Evolutionary conservation across 2,797 vertebrate genomes (phyloP).

Genomic region (Rhadinocentrus ornatus): DNA sequence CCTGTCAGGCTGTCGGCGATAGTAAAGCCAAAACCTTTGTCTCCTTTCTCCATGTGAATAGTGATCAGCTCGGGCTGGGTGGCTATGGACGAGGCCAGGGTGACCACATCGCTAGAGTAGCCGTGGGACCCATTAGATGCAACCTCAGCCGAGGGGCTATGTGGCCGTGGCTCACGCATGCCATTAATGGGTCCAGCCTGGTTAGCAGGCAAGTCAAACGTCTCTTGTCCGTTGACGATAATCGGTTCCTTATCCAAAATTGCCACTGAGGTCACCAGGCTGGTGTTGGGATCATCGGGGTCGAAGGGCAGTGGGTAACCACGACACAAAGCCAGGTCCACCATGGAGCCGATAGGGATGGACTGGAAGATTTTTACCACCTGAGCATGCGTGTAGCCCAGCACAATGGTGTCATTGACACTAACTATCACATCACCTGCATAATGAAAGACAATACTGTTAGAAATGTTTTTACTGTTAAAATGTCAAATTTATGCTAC

Average conservation of each 20-base stretch:
- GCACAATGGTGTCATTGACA: constrained; percentile 95
- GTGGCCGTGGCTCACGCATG: constrained; percentile 84
- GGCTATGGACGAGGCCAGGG: constrained; percentile 95
- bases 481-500: constrained; percentile 3
- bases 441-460: constrained; percentile 17
- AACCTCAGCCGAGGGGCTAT: constrained; percentile 81
- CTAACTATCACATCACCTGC: constrained; percentile 97
- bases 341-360: constrained; percentile 96
- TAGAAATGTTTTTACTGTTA: constrained; percentile 16
- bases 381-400: constrained; percentile 98
- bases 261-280: constrained; percentile 96
- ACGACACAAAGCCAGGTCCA: constrained; percentile 96
- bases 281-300: constrained; percentile 98
- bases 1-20: constrained; percentile 95
- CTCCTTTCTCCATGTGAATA: constrained; percentile 98
- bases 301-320: constrained; percentile 98
- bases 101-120: constrained; percentile 93
- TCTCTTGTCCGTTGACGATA: constrained; percentile 96
- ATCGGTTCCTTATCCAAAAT: constrained; percentile 98
- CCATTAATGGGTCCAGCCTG: constrained; percentile 81
- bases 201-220: constrained; percentile 88
- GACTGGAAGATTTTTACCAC: constrained; percentile 99
- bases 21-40: constrained; percentile 98
- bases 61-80: constrained; percentile 98
- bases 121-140: constrained; percentile 84